Conservation (phyloP, 2,888 invertebrate genomes). For the Synergus laeviventris region DNA sequence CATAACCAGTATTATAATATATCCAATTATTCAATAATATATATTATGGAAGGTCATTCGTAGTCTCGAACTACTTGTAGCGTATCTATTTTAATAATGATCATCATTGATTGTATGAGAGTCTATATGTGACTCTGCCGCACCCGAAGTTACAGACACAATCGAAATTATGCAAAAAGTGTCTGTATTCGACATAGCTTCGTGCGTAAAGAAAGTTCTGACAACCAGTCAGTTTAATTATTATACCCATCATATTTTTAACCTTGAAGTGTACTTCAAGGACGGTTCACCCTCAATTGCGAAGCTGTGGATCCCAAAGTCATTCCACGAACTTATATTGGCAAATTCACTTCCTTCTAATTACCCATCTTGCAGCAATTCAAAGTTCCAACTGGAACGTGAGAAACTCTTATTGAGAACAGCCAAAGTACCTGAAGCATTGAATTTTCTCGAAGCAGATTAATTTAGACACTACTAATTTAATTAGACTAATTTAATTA, state of each 20-base stretch:
- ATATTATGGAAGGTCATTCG: background rate
- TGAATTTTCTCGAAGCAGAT: too few relatives aligned
- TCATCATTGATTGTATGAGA: background rate
- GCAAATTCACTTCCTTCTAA: slow-evolving; percentile 2
- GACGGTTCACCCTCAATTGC: background rate
- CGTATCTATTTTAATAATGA: background rate
- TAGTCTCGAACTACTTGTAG: background rate
- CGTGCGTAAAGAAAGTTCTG: background rate
- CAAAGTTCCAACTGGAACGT: background rate
- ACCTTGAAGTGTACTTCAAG: slow-evolving; percentile 23
- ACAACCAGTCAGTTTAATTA: background rate
- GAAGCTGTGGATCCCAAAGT: background rate
- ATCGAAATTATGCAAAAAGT: background rate
- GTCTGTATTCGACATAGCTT: background rate
- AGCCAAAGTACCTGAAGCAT: background rate
- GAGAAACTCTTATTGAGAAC: slow-evolving; percentile 8
- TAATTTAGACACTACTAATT: too few relatives aligned
- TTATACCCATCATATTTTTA: slow-evolving; percentile 2
- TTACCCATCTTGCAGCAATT: slow-evolving; percentile 15
- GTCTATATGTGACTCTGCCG: background rate
- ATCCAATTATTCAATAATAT: background rate
- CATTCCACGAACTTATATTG: slow-evolving; percentile 2
- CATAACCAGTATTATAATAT: background rate
- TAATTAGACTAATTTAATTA: too few relatives aligned
- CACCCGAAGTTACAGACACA: background rate